phyloP scores from a whole-genome alignment of 1,140 invertebrate genomes.

The Pentalonia nigronervosa region DNA sequence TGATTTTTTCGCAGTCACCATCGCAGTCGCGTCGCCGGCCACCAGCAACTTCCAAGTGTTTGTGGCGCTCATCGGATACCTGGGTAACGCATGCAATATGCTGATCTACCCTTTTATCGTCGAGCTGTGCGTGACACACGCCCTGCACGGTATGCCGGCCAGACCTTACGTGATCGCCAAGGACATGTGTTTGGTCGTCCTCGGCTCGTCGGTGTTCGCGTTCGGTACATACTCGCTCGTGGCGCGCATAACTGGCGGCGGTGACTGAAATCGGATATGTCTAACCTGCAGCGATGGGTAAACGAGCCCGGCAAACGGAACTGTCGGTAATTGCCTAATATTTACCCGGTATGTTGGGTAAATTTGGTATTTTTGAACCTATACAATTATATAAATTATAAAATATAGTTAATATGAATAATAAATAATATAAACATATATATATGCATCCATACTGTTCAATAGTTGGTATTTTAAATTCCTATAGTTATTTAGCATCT shows the following conservation, averaged over 20 bases:
- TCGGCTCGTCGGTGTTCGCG: neutral
- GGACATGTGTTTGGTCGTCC: neutral
- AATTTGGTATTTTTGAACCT: too few species aligned
- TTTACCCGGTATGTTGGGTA: too few species aligned
- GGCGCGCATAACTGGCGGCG: neutral
- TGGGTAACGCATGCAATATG: neutral
- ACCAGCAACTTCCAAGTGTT: neutral
- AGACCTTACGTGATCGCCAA: neutral
- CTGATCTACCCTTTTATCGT: neutral
- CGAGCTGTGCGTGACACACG: neutral
- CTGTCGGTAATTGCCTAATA: too few species aligned
- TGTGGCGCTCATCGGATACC: neutral
- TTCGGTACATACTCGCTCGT: neutral
- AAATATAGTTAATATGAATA: too few species aligned
- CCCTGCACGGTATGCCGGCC: neutral
- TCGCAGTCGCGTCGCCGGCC: neutral
- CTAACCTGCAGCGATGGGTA: too few species aligned
- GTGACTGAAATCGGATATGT: neutral
- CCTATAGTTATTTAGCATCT: too few species aligned
- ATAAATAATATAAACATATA: too few species aligned
- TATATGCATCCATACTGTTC: too few species aligned
- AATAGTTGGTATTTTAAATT: too few species aligned
- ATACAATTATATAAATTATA: too few species aligned
- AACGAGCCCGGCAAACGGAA: too few species aligned
- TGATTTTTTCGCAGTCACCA: neutral